phyloP scores from a whole-genome alignment of 1,140 invertebrate species.

The Epicauta chinensis region DNA sequence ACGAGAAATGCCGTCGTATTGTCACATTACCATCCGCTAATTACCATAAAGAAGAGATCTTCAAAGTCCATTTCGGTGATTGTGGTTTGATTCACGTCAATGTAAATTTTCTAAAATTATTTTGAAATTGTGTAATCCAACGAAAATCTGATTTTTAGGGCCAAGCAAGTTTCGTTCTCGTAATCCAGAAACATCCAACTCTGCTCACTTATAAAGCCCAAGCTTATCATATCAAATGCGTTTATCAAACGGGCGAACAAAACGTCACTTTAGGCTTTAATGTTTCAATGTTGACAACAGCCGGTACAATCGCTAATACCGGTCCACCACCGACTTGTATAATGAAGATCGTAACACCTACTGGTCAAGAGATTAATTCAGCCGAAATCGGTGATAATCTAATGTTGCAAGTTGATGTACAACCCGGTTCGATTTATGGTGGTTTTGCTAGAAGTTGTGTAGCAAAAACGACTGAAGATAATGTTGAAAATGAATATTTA shows the following conservation, averaged over 20 bases:
- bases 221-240: slow-evolving; percentile 91
- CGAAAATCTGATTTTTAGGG: slow-evolving; percentile 50
- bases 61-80: slow-evolving; percentile 86
- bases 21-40: slow-evolving; percentile 65
- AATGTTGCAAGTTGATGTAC: slow-evolving; percentile 87
- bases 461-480: slow-evolving; percentile 86
- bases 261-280: slow-evolving; percentile 91
- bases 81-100: slow-evolving; percentile 89
- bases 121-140: no score
- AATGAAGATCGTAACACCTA: slow-evolving; percentile 85
- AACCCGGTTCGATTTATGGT: slow-evolving; percentile 88
- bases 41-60: slow-evolving; percentile 65
- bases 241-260: slow-evolving; percentile 90
- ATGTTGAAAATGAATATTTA: slow-evolving; percentile 82
- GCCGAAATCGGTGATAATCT: slow-evolving; percentile 91
- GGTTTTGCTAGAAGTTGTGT: slow-evolving; percentile 89
- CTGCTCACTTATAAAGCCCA: slow-evolving; percentile 90
- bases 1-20: slow-evolving; percentile 77
- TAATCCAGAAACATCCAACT: slow-evolving; percentile 93
- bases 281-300: slow-evolving; percentile 91
- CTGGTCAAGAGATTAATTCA: slow-evolving; percentile 80
- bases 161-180: slow-evolving; percentile 84
- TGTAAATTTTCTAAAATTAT: slow-evolving; percentile 50
- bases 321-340: slow-evolving; percentile 87
- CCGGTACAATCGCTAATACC: slow-evolving; percentile 91